These are phyloP conservation scores for Cossypha dichroa DNA, from an alignment of 2,797 vertebrate genomes.

Conservation along the genomic window DNA sequence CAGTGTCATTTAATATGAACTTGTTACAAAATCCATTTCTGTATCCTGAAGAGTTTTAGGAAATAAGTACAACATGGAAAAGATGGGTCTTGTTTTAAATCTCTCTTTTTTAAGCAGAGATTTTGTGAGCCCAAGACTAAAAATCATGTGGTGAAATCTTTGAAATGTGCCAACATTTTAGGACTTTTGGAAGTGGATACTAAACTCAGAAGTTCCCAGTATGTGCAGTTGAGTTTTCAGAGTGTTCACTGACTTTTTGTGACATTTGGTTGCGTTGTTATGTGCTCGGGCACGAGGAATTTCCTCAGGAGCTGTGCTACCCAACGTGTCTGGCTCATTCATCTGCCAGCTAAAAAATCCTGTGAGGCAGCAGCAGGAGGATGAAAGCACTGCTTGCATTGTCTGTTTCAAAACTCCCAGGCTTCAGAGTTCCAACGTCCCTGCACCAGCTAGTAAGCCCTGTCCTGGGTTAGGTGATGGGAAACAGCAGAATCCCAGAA, in stretches of 20 bases:
- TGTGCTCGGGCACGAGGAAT: not conserved
- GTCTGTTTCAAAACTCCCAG: not conserved
- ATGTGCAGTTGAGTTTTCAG: not conserved
- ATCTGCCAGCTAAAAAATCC: not conserved
- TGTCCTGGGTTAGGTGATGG: not conserved
- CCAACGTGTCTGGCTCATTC: not conserved
- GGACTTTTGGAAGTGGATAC: not conserved
- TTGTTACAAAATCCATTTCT: not conserved
- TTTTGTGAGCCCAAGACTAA: not conserved
- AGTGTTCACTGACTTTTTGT: slow-evolving; percentile 27
- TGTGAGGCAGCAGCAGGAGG: slow-evolving; percentile 4
- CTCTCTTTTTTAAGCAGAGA: not conserved
- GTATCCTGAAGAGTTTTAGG: not conserved
- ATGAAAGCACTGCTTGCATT: not conserved
- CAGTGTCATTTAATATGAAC: not conserved
- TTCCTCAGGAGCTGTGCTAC: slow-evolving; percentile 33
- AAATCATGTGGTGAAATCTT: not conserved
- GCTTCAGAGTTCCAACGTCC: too few species aligned
- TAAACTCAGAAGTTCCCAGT: not conserved
- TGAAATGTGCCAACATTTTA: not conserved
- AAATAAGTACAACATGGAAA: not conserved
- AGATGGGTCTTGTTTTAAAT: not conserved
- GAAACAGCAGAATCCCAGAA: not conserved
- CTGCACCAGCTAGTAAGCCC: not conserved
- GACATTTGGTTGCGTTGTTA: slow-evolving; percentile 32